phyloP scores from a whole-genome alignment of 2,113 vertebrate species.

The Sphyrna mokarran region DNA sequence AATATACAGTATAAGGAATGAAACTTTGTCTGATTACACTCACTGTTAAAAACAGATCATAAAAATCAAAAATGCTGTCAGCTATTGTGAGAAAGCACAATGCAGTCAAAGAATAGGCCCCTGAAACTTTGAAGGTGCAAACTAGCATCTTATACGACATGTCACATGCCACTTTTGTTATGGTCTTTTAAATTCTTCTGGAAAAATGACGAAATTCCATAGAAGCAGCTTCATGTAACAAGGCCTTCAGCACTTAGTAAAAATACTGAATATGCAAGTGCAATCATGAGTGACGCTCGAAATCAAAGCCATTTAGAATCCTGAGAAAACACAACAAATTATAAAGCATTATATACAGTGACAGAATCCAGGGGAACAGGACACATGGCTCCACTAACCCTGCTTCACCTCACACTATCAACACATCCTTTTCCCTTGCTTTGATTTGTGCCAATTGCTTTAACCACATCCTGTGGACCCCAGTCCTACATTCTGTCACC shows the following conservation, averaged over 20 bases:
- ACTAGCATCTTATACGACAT: conserved; percentile 42
- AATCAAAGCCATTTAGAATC: conserved; percentile 58
- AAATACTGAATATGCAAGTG: conserved; percentile 59
- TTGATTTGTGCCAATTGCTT: too few species aligned
- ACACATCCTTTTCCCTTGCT: not conserved
- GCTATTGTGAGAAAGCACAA: conserved; percentile 43
- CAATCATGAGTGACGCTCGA: conserved; percentile 53
- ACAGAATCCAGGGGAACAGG: not conserved
- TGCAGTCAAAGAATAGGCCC: conserved; percentile 51
- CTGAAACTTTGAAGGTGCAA: conserved; percentile 59
- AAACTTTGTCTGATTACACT: not conserved
- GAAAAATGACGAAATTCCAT: conserved; percentile 44
- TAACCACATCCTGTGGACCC: too few species aligned
- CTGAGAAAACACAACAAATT: conserved; percentile 53
- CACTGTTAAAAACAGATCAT: conserved; percentile 15
- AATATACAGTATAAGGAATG: not conserved
- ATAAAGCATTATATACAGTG: not conserved
- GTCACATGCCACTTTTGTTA: conserved; percentile 40
- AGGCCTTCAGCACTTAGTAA: conserved; percentile 59
- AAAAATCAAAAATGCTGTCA: not conserved
- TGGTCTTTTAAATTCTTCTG: conserved; percentile 36
- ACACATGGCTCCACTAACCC: not conserved
- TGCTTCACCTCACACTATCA: not conserved
- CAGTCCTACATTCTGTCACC: not conserved
- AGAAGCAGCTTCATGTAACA: conserved; percentile 56